A percentile compares a stretch with the other conserved stretches of the same genome.
Evolutionary conservation across 2,888 invertebrate species (phyloP).

Genomic region (Pinctada fucata): DNA sequence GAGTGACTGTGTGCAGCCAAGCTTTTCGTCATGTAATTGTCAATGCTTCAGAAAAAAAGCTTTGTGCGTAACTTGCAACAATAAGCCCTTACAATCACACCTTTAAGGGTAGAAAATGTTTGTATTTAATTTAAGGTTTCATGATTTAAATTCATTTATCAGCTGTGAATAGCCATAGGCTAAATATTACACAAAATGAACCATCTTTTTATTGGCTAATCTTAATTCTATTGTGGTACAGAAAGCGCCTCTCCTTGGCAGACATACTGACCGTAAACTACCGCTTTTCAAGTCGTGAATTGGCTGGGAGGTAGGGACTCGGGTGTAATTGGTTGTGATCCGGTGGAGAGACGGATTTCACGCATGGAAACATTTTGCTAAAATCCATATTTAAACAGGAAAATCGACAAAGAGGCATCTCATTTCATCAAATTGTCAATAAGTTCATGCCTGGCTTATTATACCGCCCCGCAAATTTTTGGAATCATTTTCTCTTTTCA

Average conservation of each 20-base stretch:
- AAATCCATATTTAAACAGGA: background rate
- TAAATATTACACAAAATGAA: constrained; percentile 1
- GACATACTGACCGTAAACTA: constrained; percentile 19
- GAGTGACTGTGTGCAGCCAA: too few relatives aligned
- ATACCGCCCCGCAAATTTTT: background rate
- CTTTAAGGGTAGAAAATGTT: background rate
- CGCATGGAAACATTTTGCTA: background rate
- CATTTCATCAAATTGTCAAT: background rate
- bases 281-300: background rate
- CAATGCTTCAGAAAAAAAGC: too few relatives aligned
- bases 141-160: background rate
- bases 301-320: background rate
- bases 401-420: background rate
- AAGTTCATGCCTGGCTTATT: background rate
- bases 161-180: background rate
- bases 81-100: background rate
- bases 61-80: too few relatives aligned
- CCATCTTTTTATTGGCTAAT: background rate
- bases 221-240: background rate
- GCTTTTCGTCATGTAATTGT: too few relatives aligned
- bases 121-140: constrained; percentile 11
- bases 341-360: background rate
- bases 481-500: background rate
- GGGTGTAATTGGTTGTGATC: background rate
- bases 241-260: background rate